These are phyloP conservation scores for Propithecus perrieri DNA, from an alignment of 2,797 vertebrate genomes.

Conservation along the genomic window DNA sequence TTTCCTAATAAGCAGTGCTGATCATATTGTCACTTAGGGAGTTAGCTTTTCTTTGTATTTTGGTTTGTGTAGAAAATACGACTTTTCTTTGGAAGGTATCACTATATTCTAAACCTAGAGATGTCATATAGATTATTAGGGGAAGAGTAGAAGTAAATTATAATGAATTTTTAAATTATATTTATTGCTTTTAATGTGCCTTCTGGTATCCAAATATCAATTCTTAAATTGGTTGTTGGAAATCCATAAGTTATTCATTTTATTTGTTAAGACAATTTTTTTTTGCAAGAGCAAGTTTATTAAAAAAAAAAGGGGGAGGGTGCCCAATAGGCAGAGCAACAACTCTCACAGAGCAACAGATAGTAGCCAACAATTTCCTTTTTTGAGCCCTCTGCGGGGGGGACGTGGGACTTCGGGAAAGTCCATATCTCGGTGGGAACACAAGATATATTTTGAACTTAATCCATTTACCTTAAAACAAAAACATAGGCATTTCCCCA, in stretches of 20 bases:
- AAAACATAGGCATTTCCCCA: background rate
- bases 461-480: background rate
- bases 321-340: too few species aligned
- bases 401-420: background rate
- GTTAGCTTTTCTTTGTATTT: background rate
- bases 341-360: too few species aligned
- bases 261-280: background rate
- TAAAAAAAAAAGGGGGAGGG: too few species aligned
- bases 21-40: background rate
- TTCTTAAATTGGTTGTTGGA: background rate
- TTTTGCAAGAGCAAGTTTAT: background rate
- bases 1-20: background rate
- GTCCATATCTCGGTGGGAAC: background rate
- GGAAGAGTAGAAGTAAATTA: background rate
- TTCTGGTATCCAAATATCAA: background rate
- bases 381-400: background rate
- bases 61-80: background rate
- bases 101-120: background rate
- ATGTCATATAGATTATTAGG: background rate
- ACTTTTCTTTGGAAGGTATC: background rate
- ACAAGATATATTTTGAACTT: background rate
- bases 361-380: background rate
- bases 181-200: background rate
- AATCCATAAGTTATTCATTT: background rate
- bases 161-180: background rate